Base-by-base conservation (phyloP, 2,797 vertebrate genomes). In the Alauda arvensis region DNA sequence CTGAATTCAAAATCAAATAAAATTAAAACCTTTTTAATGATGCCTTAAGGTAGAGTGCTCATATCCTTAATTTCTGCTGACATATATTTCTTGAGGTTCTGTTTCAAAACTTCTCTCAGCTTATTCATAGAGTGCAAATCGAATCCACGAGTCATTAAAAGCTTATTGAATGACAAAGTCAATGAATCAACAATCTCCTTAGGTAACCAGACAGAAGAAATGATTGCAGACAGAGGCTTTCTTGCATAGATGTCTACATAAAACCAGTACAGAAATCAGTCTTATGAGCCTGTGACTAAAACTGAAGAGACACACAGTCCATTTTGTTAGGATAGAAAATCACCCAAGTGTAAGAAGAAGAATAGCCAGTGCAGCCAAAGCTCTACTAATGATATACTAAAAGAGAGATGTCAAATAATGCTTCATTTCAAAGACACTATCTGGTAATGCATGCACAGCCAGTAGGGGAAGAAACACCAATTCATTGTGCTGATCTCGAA, bases 61-160 rank as follows among this genome's bases (percentile, higher is more conserved):
- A 18, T 23, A 67, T 62, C 29, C 87, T 70, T 91, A 89, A 90
- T 95, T 95, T 93, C 83, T 91, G 37, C 60, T 87, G 77, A 76
- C 39, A 85, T 49, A 72, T 85, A 37, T 91, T 37, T 70, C 74
- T 88, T 55, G 49, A 39, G 31, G 31, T 91, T 87, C 61, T 89
- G 37, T 76, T 87, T 87, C 65, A 78, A 51, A 88, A 87, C 24
- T 90, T 80, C 49, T 80, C 72, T 76, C 57, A 55, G 59, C 24
- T 90, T 93, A 91, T 74, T 77, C 79, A 77, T 37, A 67, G 80
- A 75, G 16, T 43, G 43, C 67, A 94, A 91, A 93, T 88, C 65
- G 90, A 81, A 84, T 43, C 56, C 24, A 23, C 0, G 1, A 86
- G 52, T 88, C 39, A 68, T 79, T 90, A 65, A 85, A 84, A 94